Evolutionary conservation across 2,888 invertebrate species (phyloP).

Genomic region (Drosophila bunnanda): DNA sequence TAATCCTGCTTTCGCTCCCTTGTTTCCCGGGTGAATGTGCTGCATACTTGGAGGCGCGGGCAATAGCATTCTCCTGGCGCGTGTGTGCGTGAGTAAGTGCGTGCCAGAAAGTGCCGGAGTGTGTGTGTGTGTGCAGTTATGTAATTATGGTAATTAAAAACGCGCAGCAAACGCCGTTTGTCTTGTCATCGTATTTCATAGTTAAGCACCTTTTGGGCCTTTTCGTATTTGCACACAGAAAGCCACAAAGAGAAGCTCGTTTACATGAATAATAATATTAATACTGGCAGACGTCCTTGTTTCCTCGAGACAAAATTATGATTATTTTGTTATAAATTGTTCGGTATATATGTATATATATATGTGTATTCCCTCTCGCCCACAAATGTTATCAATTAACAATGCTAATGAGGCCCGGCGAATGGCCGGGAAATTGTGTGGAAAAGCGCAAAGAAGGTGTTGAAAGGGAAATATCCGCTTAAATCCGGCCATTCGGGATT

Average conservation of each 20-base stretch:
- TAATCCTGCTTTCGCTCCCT: conserved; percentile 11
- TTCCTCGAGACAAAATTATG: conserved; percentile 27
- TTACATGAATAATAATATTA: conserved; percentile 44
- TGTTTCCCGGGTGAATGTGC: conserved; percentile 43
- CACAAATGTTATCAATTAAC: conserved; percentile 37
- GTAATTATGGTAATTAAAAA: conserved; percentile 80
- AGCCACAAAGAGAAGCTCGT: conserved; percentile 37
- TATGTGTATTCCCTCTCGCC: background rate
- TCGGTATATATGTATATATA: background rate
- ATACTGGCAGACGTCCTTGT: conserved; percentile 13
- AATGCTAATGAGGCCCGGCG: conserved; percentile 41
- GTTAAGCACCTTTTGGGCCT: conserved; percentile 50
- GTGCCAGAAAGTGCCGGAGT: conserved; percentile 23
- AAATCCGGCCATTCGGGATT: conserved; percentile 32
- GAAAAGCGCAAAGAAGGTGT: conserved; percentile 36
- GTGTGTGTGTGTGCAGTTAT: conserved; percentile 61
- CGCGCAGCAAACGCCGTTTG: conserved; percentile 55
- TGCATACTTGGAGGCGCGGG: conserved; percentile 74
- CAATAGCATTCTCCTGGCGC: conserved; percentile 45
- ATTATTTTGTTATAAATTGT: conserved; percentile 45
- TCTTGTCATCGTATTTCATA: conserved; percentile 59
- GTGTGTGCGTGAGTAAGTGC: conserved; percentile 35
- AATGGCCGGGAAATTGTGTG: conserved; percentile 32
- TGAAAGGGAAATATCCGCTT: conserved; percentile 37
- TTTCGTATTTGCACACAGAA: conserved; percentile 45